Conservation (phyloP, 2,888 invertebrate species). For the Notodonta dromedarius region DNA sequence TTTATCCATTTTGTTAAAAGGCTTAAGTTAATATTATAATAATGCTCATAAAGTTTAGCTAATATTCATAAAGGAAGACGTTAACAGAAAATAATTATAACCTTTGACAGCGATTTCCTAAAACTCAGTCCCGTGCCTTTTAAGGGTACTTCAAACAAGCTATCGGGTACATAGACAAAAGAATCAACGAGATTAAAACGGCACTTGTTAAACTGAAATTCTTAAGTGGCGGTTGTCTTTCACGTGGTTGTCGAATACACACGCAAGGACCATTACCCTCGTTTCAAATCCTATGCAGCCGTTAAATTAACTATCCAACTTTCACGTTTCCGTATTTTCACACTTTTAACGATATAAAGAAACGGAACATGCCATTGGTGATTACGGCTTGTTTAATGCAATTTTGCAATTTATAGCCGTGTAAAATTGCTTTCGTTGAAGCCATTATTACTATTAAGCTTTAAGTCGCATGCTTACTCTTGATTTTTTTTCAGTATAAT, state of each 20-base stretch:
- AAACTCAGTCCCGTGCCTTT: too few species aligned
- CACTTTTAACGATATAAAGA: conserved; percentile 18
- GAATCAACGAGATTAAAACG: too few species aligned
- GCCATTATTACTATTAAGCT: conserved; percentile 8
- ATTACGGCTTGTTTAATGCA: conserved; percentile 25
- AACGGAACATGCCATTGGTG: conserved; percentile 31
- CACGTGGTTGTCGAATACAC: background rate
- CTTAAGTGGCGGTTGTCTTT: too few species aligned
- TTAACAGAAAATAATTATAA: too few species aligned
- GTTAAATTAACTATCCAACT: background rate
- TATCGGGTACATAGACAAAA: too few species aligned
- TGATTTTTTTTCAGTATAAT: background rate
- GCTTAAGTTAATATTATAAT: too few species aligned
- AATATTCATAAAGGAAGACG: too few species aligned
- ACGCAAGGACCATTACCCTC: conserved; percentile 7
- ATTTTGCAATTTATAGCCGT: conserved; percentile 33
- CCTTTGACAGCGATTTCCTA: too few species aligned
- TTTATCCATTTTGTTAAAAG: too few species aligned
- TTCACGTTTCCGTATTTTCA: conserved; percentile 5
- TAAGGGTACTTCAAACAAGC: too few species aligned
- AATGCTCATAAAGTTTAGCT: too few species aligned
- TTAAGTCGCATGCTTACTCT: background rate
- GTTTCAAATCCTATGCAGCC: conserved; percentile 3
- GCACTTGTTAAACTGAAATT: too few species aligned
- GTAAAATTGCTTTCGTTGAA: conserved; percentile 30